Evolutionary conservation across 2,888 invertebrate genomes (phyloP), one percentile per base, ranked within the genome.

Genomic region (Caenorhabditis zanzibari): DNA sequence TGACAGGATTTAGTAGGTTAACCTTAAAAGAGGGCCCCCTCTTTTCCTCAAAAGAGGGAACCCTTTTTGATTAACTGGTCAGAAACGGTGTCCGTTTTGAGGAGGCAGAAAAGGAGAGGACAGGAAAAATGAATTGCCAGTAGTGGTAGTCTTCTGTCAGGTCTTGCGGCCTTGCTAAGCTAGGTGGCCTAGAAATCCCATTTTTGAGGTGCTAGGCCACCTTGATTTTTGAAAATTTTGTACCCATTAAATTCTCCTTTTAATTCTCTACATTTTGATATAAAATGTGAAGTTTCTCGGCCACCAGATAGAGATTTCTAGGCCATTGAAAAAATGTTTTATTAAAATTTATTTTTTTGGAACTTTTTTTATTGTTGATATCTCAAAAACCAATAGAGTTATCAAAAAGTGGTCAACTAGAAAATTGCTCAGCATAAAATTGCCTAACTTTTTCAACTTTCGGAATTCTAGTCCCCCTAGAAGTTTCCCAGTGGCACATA

Each of bases 51-150:
- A 47, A 47, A 47, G 47, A 61, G 28, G 38, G 24, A 59, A 73
- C 73, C 38, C 59, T 63, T 74, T 74, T 74, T 74, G 74, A 74
- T 74, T 74, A 64, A 74, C 63, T 74, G 54, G 74, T 74, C 38
- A 10, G 10, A 38, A 12, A 38, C 10, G n/a, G 38, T 38, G 38
- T 38, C 38, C 10, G 38, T 38, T 38, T 38, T 38, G 38, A 38
- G 38, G 38, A 10, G 12, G n/a, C 3, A 12, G 5, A 47, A 47
- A 26, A 35, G 47, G 66, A 26, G 26, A 26, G 52, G 52, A 49
- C 49, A 28, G n/a, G 47, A 3, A 38, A 32, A 38, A 38, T 38
- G 38, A 38, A 38, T n/a, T 38, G 38, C 5, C 38, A 12, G 38
- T 38, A n/a, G n/a, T n/a, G n/a, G n/a, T 38, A 10, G 32, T 38